A percentile compares a stretch with the other conserved stretches of the same genome.
Evolutionary conservation across 2,113 vertebrate genomes (phyloP).

Genomic region (Engraulis encrasicolus): DNA sequence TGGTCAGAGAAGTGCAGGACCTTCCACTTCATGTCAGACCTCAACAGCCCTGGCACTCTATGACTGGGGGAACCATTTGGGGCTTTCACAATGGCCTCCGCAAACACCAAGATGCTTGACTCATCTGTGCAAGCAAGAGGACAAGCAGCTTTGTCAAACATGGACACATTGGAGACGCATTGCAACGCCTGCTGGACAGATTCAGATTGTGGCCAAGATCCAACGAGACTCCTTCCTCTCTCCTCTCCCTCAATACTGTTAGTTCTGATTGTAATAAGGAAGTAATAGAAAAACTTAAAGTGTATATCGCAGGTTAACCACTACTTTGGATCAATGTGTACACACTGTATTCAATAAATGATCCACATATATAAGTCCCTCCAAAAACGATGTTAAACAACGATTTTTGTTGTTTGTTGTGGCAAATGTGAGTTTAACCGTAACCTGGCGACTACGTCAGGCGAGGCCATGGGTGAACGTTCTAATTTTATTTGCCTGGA

Average conservation of each 20-base stretch:
- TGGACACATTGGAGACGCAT: conserved; percentile 48
- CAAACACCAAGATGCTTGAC: conserved; percentile 53
- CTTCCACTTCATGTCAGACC: not conserved
- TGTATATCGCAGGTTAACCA: no score
- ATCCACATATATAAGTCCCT: no score
- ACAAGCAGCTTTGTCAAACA: conserved; percentile 61
- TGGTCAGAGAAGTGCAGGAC: not conserved
- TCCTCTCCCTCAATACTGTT: not conserved
- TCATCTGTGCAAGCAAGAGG: conserved; percentile 52
- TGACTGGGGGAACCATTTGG: not conserved
- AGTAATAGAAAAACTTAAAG: no score
- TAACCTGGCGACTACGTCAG: no score
- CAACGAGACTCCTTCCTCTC: not conserved
- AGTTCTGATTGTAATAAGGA: not conserved
- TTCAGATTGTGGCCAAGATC: conserved; percentile 49
- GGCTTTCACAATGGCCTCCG: conserved; percentile 51
- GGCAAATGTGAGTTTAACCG: no score
- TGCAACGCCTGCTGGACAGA: conserved; percentile 52
- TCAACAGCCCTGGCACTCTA: not conserved
- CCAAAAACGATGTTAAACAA: no score
- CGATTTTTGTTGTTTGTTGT: no score
- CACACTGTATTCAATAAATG: no score
- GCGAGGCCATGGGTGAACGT: no score
- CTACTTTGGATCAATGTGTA: no score
- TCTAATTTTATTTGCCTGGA: no score